phyloP scores from a whole-genome alignment of 2,888 invertebrate genomes.

The Mesorhabditis sp. region DNA sequence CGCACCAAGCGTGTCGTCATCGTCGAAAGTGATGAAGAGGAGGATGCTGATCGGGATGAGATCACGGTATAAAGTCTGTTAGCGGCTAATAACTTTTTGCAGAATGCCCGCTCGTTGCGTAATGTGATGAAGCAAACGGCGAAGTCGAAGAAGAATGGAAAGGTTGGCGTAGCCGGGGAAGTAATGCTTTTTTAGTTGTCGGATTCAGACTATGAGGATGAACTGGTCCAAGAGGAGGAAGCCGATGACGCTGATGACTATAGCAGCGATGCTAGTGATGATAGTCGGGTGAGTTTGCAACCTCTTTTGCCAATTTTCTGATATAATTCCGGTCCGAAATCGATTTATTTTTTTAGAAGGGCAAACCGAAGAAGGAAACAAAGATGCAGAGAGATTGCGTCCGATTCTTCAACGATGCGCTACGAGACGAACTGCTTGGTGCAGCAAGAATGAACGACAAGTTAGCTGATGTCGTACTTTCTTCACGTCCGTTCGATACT shows the following conservation, averaged over 20 bases:
- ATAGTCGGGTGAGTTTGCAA: not conserved
- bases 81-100: not conserved
- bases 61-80: not conserved
- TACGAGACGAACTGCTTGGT: constrained; percentile 21
- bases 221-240: constrained; percentile 14
- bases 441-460: constrained; percentile 35
- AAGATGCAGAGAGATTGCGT: constrained; percentile 20
- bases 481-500: constrained; percentile 22
- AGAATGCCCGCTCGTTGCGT: not conserved
- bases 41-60: not conserved
- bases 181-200: constrained; percentile 5
- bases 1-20: not conserved
- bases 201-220: constrained; percentile 27
- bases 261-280: constrained; percentile 31
- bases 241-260: constrained; percentile 21
- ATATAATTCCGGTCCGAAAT: not conserved
- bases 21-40: not conserved
- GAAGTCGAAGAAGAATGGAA: constrained; percentile 1
- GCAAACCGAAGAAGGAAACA: constrained; percentile 28
- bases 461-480: constrained; percentile 26
- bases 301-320: not conserved
- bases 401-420: constrained; percentile 31
- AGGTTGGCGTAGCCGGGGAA: constrained; percentile 1
- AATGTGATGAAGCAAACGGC: not conserved
- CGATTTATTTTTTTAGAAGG: not conserved